These are phyloP conservation scores for Nymphalis io DNA, from an alignment of 1,140 invertebrate genomes.

Conservation along the genomic window DNA sequence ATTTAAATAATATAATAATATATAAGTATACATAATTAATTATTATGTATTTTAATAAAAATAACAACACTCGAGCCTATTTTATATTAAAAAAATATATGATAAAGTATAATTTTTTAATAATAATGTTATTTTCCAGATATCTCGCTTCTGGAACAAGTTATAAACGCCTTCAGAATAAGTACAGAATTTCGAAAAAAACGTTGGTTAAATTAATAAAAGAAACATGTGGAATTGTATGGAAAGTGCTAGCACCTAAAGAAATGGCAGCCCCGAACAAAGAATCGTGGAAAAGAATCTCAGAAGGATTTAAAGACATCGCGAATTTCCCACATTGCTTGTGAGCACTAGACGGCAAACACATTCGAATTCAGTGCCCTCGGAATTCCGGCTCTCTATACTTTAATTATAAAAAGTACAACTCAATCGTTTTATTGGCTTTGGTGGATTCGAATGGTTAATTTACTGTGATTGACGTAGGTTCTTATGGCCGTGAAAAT, in stretches of 20 bases:
- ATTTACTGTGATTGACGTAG: constrained; percentile 17
- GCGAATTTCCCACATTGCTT: constrained; percentile 18
- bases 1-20: constrained; percentile 14
- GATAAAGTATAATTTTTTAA: constrained; percentile 16
- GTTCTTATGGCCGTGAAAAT: constrained; percentile 18
- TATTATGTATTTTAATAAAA: constrained; percentile 19
- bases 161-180: constrained; percentile 18
- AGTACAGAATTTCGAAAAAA: constrained; percentile 17
- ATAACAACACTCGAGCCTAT: constrained; percentile 13
- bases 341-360: constrained; percentile 15
- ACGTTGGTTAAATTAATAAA: constrained; percentile 12
- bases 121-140: constrained; percentile 19
- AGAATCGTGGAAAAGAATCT: constrained; percentile 18
- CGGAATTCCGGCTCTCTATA: constrained; percentile 11
- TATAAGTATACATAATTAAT: constrained; percentile 20
- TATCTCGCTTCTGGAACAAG: constrained; percentile 18
- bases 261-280: constrained; percentile 15
- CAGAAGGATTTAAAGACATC: constrained; percentile 17
- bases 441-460: constrained; percentile 14
- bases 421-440: constrained; percentile 17
- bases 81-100: constrained; percentile 17
- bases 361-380: constrained; percentile 15
- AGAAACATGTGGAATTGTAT: constrained; percentile 18
- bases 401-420: constrained; percentile 19
- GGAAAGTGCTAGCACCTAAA: constrained; percentile 17